Evolutionary conservation across 2,888 invertebrate genomes (phyloP), one percentile per base, ranked within the genome.

Genomic region (Hyalella azteca): DNA sequence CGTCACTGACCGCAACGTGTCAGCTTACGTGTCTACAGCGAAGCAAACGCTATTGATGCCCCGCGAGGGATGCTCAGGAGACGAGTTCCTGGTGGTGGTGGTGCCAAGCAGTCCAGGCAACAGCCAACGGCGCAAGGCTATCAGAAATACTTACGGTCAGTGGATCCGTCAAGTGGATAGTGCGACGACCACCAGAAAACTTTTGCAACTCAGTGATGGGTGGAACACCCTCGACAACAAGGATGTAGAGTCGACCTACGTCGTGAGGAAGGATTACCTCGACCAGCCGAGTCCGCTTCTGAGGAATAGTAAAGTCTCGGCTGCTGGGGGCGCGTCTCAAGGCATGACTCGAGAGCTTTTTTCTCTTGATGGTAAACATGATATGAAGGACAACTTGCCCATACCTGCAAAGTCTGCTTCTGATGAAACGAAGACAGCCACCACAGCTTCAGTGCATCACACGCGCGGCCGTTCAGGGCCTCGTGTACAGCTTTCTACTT

Each of bases 81-180:
- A 41, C 3, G 73, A 73, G 26, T 73, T 79, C 26, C 39, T 73
- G 39, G 73, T 79, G 50, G 41, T 79, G 36, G 54, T 79, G 13
- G 79, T 79, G n/a, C 29, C 49, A 3, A 66, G 66, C 40, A 66
- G 66, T 75, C 79, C 79, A 13, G 41, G 79, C 49, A 7, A 78
- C 48, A 29, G 32, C 36, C 29, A 48, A 32, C 59, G 45, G 19
- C 40, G 60, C 19, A 26, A 36, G n/a, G 48, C 78, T 36, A 41
- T 78, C 45, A 32, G 54, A 45, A 60, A 39, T 15, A 66, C 66
- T 7, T 66, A 66, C 66, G 66, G 66, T 2, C 66, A 66, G 36
- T 66, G 66, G 66, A 11, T 66, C 29, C 32, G 66, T 36, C 32
- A 19, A 7, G 7, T 32, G 7, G 36, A 2, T 19, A 15, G 36